phyloP scores from a whole-genome alignment of 1,140 invertebrate species.

The Pteromalus puparum region DNA sequence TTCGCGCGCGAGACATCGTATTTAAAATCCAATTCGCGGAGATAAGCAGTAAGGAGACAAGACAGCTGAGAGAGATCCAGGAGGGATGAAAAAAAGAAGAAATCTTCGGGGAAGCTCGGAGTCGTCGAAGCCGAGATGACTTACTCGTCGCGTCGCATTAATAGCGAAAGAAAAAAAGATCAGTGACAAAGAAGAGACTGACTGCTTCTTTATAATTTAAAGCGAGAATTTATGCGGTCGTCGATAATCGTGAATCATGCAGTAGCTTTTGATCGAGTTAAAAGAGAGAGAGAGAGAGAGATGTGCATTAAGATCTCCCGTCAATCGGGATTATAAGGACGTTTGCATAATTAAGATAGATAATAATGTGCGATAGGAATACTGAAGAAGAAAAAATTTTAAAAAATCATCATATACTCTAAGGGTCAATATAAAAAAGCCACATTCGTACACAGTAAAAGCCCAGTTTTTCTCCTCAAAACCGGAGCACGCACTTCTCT shows the following conservation, averaged over 20 bases:
- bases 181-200: neutral
- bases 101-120: conserved; percentile 35
- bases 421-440: no score
- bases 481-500: neutral
- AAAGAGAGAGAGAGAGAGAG: no score
- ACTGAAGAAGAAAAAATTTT: no score
- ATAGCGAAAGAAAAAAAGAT: neutral
- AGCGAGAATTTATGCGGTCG: no score
- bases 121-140: conserved; percentile 9
- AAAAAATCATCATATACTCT: no score
- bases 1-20: conserved; percentile 10
- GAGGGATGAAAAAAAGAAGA: conserved; percentile 43
- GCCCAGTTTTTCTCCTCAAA: neutral
- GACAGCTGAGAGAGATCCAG: conserved; percentile 40
- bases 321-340: no score
- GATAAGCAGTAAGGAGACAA: neutral
- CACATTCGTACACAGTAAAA: neutral
- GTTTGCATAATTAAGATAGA: no score
- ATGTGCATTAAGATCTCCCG: no score
- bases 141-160: neutral
- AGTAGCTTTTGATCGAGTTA: no score
- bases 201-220: neutral
- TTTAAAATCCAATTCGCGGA: conserved; percentile 43
- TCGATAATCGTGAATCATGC: no score
- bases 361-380: no score